phyloP scores from a whole-genome alignment of 2,113 vertebrate genomes.

The Cynopterus brachyotis region DNA sequence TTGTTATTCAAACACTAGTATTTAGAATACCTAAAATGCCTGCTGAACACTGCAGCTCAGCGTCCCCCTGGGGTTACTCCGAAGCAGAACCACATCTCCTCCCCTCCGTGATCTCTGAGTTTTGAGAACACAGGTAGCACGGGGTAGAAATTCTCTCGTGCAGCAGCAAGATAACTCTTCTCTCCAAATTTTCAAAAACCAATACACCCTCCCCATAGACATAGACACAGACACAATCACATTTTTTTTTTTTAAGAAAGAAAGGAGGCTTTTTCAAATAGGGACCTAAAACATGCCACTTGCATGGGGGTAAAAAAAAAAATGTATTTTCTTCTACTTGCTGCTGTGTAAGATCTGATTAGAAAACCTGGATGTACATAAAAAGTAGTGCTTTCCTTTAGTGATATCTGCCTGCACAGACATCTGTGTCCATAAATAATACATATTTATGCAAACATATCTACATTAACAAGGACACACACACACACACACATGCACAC shows the following conservation, averaged over 20 bases:
- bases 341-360: conserved; percentile 50
- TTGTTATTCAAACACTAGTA: conserved; percentile 26
- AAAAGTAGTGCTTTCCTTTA: conserved; percentile 65
- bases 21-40: conserved; percentile 58
- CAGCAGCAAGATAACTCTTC: conserved; percentile 63
- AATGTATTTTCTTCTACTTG: conserved; percentile 40
- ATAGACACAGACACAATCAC: background rate
- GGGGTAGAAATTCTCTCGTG: conserved; percentile 38
- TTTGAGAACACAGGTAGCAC: conserved; percentile 44
- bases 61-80: conserved; percentile 33
- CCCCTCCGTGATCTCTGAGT: background rate
- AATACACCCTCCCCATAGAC: background rate
- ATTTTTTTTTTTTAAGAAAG: conserved; percentile 34
- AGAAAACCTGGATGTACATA: conserved; percentile 37
- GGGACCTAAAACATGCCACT: background rate
- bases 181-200: conserved; percentile 61
- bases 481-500: background rate
- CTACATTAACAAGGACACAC: conserved; percentile 45
- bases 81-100: background rate
- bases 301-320: background rate
- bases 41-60: conserved; percentile 30
- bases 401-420: conserved; percentile 54
- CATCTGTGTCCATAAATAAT: conserved; percentile 50
- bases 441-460: conserved; percentile 37
- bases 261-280: conserved; percentile 48